Base-by-base conservation (phyloP, 2,113 vertebrate genomes). In the Cyrtonyx montezumae region DNA sequence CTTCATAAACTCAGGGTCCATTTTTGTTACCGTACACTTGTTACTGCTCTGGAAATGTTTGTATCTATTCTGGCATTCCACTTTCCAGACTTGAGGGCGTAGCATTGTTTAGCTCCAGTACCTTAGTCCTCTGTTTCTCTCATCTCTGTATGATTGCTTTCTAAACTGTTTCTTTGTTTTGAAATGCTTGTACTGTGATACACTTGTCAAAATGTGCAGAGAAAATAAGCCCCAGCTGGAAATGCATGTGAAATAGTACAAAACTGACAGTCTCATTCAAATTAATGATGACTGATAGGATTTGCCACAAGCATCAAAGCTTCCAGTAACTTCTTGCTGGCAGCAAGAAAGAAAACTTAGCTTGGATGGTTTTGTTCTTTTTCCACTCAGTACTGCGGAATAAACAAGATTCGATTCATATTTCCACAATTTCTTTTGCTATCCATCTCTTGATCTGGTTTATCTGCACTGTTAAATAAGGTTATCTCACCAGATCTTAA, bases 211-310 rank as follows among this genome's bases (percentile, higher is more conserved):
- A 96, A 89, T 55, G 45, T 58, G 34, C 92, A 45, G 37, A 56
- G 67, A 77, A 86, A 86, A 91, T 79, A 83, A 93, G 71, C 32
- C 22, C 68, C 58, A 84, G 17, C 90, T 37, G 65, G 93, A 95
- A 95, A 55, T 82, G 43, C 46, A 51, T 70, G 73, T 65, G 51
- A 88, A 81, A 53, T 34, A 88, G 90, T 65, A 15, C n/a, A 42
- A 59, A 96, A 70, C 84, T 86, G 61, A 87, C 87, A 92, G 84
- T 67, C 89, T 46, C 34, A 40, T 83, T 83, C 75, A 93, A 87
- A 79, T 82, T 78, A 74, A 75, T 85, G 81, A 51, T 85, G 93
- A 58, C 46, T 84, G 90, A 91, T 76, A 71, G 3, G 6, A 83
- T 30, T 92, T 91, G 92, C 56, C 46, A 46, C 55, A 74, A 91